A percentile compares a stretch with the other conserved stretches of the same genome.
These are phyloP conservation scores for Operophtera brumata DNA, from an alignment of 2,888 invertebrate genomes.

Conservation along the genomic window DNA sequence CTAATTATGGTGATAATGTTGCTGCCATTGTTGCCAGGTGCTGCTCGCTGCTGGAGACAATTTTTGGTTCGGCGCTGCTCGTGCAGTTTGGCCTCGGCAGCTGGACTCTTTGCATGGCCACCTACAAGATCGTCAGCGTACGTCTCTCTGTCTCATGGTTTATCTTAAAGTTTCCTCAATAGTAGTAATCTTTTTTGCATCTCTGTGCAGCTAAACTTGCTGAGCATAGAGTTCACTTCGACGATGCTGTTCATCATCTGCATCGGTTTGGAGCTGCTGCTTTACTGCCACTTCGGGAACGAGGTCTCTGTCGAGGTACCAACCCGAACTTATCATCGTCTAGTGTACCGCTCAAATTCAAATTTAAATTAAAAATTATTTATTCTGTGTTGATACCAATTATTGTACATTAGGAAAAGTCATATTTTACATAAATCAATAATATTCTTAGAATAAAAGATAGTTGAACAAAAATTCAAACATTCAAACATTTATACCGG, in stretches of 20 bases:
- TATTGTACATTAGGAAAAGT: too few species aligned
- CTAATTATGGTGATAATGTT: too few species aligned
- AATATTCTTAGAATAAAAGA: too few species aligned
- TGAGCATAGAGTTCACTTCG: constrained; percentile 72
- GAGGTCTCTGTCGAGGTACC: constrained; percentile 76
- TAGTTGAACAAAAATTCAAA: too few species aligned
- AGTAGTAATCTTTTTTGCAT: background rate
- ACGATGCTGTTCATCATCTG: constrained; percentile 77
- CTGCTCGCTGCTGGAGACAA: constrained; percentile 41
- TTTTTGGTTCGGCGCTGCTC: constrained; percentile 59
- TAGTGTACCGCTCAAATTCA: background rate
- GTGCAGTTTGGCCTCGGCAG: constrained; percentile 69
- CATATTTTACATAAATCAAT: too few species aligned
- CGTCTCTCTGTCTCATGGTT: constrained; percentile 34
- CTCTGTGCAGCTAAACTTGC: constrained; percentile 46
- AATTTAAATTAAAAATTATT: too few species aligned
- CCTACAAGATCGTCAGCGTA: constrained; percentile 67
- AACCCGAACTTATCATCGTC: background rate
- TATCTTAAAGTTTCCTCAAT: too few species aligned
- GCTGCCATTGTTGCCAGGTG: background rate
- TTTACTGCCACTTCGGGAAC: constrained; percentile 81
- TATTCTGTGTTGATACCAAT: too few species aligned
- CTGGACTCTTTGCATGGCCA: constrained; percentile 74
- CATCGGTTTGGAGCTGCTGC: constrained; percentile 77
- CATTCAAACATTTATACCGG: too few species aligned